Conservation (phyloP, 2,113 vertebrate species). For the Zonotrichia leucophrys region DNA sequence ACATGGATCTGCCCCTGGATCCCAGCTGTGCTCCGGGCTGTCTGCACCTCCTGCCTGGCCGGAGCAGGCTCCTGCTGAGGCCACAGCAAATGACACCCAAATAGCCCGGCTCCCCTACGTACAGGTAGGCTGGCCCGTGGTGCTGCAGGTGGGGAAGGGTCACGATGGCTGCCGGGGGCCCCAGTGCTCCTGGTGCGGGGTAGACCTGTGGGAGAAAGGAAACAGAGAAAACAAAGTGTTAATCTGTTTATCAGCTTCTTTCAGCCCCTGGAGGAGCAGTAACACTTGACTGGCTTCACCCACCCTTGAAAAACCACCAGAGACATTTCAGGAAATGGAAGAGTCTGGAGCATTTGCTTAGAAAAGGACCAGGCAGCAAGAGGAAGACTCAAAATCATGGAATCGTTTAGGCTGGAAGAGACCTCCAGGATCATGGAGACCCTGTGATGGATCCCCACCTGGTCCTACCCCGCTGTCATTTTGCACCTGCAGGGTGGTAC, state of each 20-base stretch:
- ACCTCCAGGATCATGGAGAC: accelerated
- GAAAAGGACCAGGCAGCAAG: neutral
- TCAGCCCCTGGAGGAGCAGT: neutral
- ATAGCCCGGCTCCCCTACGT: conserved; percentile 3
- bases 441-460: accelerated
- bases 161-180: conserved; percentile 64
- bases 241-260: neutral
- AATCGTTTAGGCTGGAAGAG: neutral
- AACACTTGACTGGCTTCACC: neutral
- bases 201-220: conserved; percentile 60
- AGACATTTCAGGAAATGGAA: neutral
- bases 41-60: accelerated
- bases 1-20: accelerated
- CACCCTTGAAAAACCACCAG: neutral
- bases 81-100: accelerated
- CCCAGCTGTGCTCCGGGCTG: neutral
- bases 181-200: conserved; percentile 26
- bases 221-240: neutral
- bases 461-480: too few relatives aligned
- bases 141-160: conserved; percentile 75
- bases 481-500: neutral
- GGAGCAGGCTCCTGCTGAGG: neutral
- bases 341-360: neutral
- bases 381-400: neutral
- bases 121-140: conserved; percentile 72